Evolutionary conservation across 2,888 invertebrate species (phyloP).

Genomic region (Agrochola litura): DNA sequence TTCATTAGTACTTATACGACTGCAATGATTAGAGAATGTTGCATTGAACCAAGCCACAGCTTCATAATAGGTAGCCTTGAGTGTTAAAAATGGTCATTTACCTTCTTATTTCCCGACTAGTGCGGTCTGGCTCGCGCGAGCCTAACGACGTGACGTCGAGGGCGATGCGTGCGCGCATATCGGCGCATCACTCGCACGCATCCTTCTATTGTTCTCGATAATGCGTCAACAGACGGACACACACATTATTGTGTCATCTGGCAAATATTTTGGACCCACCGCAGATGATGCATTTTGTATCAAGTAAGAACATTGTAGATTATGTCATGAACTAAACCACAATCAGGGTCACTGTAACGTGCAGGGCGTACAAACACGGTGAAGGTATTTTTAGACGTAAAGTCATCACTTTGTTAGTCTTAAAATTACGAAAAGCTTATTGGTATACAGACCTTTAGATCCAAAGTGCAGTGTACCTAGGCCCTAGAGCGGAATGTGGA

Average conservation of each 20-base stretch:
- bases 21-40: neutral
- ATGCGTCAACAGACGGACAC: constrained; percentile 57
- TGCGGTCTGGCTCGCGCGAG: neutral
- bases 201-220: constrained; percentile 65
- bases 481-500: neutral
- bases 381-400: neutral
- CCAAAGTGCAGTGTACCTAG: neutral
- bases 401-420: neutral
- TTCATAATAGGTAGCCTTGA: neutral
- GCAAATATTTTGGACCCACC: constrained; percentile 39
- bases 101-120: constrained; percentile 17
- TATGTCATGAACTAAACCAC: constrained; percentile 31
- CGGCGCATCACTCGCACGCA: constrained; percentile 49
- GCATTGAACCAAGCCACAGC: neutral
- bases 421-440: neutral
- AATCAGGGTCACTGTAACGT: constrained; percentile 31
- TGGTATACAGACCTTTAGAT: neutral
- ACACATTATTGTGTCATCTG: constrained; percentile 48
- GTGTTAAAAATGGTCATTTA: neutral
- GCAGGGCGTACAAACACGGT: neutral
- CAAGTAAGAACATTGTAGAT: neutral
- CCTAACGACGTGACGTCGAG: constrained; percentile 35
- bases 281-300: constrained; percentile 20
- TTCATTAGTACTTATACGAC: neutral
- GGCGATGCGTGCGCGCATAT: constrained; percentile 41